Base-by-base conservation (phyloP, 1,140 invertebrate species). In the Drosophila equinoxialis region DNA sequence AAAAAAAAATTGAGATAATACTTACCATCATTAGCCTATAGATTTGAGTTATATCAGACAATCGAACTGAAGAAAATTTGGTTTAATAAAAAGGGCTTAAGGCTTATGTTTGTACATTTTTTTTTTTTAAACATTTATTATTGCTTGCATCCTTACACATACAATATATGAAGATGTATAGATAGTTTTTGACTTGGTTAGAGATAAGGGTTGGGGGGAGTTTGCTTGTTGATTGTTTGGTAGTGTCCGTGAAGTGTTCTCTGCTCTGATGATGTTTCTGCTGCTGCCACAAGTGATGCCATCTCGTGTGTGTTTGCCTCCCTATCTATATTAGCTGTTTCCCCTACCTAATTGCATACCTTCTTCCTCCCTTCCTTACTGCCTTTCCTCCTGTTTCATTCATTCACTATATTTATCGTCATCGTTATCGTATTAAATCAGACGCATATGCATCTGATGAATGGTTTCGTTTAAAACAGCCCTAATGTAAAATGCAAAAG, bases 361-460 rank as follows among this genome's bases (percentile, higher is more conserved):
- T 8, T 51, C n/a, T 11, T n/a, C 10, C 11, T 20, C 20, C 11
- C 41, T 26, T 6, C 33, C 37, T 17, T 17, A 17, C 17, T 30
- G 2, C 6, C 17, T 8, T 20, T 41, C 13, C 20, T 20, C 14
- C 4, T 57, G 11, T 30, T 11, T 10, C 23, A 1, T 0, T 20
- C 30, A 13, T 2, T 11, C 14, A 6, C 48, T 35, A 14, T n/a
- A 1, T 8, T n/a, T 26, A 10, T 33, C n/a, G 48, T 45, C 4
- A 20, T 11, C 1, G 30, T n/a, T 6, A 13, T 17, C 1, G 45
- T 23, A 23, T 7, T 35, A 33, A 0, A 68, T 1, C 7, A 68
- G 3, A 10, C 65, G 75, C 11, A 55, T 13, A 20, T 68, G 75
- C 61, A 82, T 4, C 33, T 76, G 67, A 26, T 45, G 57, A 11